These are phyloP conservation scores for Scaptodrosophila latifasciaeformis DNA, from an alignment of 2,888 invertebrate species.

Conservation along the genomic window DNA sequence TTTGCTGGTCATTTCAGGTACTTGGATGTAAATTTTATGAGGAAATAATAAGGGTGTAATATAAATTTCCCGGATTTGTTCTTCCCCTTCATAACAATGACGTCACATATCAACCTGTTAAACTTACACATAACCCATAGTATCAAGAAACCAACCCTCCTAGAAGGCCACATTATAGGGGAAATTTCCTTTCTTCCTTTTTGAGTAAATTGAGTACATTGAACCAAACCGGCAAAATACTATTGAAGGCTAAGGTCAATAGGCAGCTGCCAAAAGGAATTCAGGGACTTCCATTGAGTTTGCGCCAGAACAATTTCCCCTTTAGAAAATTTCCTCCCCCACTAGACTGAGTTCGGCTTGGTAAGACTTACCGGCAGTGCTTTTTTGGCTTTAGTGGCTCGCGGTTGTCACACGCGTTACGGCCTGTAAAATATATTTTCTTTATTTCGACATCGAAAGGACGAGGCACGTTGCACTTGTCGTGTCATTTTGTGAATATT, in stretches of 20 bases:
- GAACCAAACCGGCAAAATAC: slow-evolving; percentile 52
- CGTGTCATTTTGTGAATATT: not conserved
- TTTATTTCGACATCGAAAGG: too few relatives aligned
- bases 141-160: slow-evolving; percentile 4
- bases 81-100: slow-evolving; percentile 35
- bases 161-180: slow-evolving; percentile 14
- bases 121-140: slow-evolving; percentile 15
- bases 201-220: slow-evolving; percentile 37
- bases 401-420: slow-evolving; percentile 37
- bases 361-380: slow-evolving; percentile 35
- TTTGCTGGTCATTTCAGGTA: too few relatives aligned
- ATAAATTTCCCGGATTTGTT: slow-evolving; percentile 2
- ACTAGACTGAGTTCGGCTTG: slow-evolving; percentile 25
- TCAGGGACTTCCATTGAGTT: slow-evolving; percentile 49
- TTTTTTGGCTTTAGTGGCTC: slow-evolving; percentile 42
- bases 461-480: not conserved
- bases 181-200: slow-evolving; percentile 14
- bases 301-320: not conserved
- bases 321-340: slow-evolving; percentile 33
- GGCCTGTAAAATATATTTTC: slow-evolving; percentile 8
- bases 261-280: slow-evolving; percentile 8
- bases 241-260: slow-evolving; percentile 67
- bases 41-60: too few relatives aligned
- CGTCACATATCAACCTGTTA: slow-evolving; percentile 58
- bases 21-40: too few relatives aligned